Conservation (phyloP, 2,888 invertebrate species). For the Campopleginae sp. region DNA sequence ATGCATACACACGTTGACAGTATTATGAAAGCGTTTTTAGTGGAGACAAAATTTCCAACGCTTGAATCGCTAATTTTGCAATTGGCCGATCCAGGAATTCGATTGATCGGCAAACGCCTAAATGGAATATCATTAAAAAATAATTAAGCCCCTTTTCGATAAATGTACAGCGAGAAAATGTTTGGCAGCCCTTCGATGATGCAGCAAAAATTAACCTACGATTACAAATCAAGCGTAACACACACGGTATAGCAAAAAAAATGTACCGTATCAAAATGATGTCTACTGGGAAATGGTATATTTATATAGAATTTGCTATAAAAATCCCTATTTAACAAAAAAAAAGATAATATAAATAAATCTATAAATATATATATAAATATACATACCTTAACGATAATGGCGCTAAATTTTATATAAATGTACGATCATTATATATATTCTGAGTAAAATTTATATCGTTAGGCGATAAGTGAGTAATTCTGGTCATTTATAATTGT, state of each 20-base stretch:
- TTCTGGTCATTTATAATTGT: constrained; percentile 80
- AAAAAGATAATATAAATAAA: constrained; percentile 78
- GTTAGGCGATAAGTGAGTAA: constrained; percentile 81
- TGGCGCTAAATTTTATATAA: constrained; percentile 78
- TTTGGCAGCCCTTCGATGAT: constrained; percentile 42
- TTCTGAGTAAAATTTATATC: constrained; percentile 76
- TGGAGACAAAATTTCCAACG: constrained; percentile 25
- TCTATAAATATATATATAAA: constrained; percentile 70
- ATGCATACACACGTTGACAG: constrained; percentile 47
- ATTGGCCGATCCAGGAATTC: constrained; percentile 58
- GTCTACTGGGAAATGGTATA: constrained; percentile 77
- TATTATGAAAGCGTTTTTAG: constrained; percentile 61
- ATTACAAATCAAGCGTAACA: constrained; percentile 34
- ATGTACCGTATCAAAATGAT: constrained; percentile 47
- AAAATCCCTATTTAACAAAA: constrained; percentile 79
- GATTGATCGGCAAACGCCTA: constrained; percentile 51
- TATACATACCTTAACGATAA: constrained; percentile 72
- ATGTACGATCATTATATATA: constrained; percentile 70
- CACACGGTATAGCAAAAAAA: constrained; percentile 34
- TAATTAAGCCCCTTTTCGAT: constrained; percentile 13
- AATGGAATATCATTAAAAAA: constrained; percentile 26
- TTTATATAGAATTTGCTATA: constrained; percentile 81
- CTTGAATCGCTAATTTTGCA: constrained; percentile 50
- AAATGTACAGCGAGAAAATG: constrained; percentile 31
- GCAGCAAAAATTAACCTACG: constrained; percentile 25